phyloP scores from a whole-genome alignment of 2,797 vertebrate species.

The Diglossa cyanea region DNA sequence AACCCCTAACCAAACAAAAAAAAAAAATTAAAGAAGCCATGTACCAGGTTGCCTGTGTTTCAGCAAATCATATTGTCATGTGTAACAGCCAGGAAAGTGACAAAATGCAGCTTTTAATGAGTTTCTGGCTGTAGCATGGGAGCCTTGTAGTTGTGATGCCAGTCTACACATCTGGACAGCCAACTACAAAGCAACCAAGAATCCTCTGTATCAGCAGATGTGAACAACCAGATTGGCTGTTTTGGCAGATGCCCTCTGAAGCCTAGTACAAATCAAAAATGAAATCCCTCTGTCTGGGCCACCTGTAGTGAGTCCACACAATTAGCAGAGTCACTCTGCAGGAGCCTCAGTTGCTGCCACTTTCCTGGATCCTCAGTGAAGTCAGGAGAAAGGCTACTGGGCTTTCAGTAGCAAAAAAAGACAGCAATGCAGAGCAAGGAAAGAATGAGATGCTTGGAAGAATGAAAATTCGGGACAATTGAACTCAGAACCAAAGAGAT shows the following conservation, averaged over 20 bases:
- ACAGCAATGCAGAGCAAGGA: fast-evolving
- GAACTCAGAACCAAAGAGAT: background rate
- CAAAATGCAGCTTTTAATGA: background rate
- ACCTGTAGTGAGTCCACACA: background rate
- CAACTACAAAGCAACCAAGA: background rate
- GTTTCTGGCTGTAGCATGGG: background rate
- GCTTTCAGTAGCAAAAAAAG: background rate
- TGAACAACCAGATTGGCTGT: background rate
- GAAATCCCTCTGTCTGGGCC: background rate
- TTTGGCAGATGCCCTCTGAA: background rate
- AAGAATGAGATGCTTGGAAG: background rate
- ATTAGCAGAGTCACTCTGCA: background rate
- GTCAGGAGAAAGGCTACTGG: background rate
- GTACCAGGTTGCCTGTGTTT: background rate
- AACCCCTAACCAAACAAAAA: fast-evolving
- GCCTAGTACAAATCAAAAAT: background rate
- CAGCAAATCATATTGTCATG: background rate
- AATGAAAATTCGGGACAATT: background rate
- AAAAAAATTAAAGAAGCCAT: background rate
- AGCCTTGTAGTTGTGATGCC: background rate
- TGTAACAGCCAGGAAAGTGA: background rate
- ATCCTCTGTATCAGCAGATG: background rate
- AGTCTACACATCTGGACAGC: background rate
- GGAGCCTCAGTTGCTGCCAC: fast-evolving
- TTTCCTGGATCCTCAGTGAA: background rate